Evolutionary conservation across 1,140 invertebrate species (phyloP).

Genomic region (Drosophila ironensis): DNA sequence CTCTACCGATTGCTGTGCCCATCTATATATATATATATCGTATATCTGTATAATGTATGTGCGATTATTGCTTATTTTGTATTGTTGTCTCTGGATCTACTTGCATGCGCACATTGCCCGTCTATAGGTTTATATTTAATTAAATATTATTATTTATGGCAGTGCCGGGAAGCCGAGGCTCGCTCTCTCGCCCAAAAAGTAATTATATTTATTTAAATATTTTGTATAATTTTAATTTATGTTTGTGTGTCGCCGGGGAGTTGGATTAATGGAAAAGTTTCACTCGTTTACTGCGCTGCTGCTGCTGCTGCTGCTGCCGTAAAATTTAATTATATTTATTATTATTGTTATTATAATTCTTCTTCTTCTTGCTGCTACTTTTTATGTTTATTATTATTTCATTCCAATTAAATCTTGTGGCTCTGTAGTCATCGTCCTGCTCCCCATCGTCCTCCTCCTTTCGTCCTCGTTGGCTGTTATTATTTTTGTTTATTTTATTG

Average conservation of each 20-base stretch:
- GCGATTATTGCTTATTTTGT: slow-evolving; percentile 61
- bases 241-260: slow-evolving; percentile 6
- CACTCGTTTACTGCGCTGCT: background rate
- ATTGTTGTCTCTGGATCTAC: slow-evolving; percentile 45
- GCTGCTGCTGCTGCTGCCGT: slow-evolving; percentile 37
- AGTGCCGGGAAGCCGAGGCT: slow-evolving; percentile 12
- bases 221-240: slow-evolving; percentile 48
- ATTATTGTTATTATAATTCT: slow-evolving; percentile 75
- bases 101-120: slow-evolving; percentile 30
- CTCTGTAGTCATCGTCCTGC: slow-evolving; percentile 22
- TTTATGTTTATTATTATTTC: slow-evolving; percentile 78
- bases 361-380: slow-evolving; percentile 45
- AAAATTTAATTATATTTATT: slow-evolving; percentile 80
- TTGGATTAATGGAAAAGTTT: slow-evolving; percentile 17
- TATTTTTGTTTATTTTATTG: slow-evolving; percentile 49
- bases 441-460: slow-evolving; percentile 12
- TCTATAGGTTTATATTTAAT: slow-evolving; percentile 74
- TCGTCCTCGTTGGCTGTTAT: slow-evolving; percentile 32
- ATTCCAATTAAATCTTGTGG: slow-evolving; percentile 78
- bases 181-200: no score
- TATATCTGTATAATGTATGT: slow-evolving; percentile 14
- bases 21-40: slow-evolving; percentile 6
- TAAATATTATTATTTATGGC: slow-evolving; percentile 80
- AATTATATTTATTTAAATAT: slow-evolving; percentile 78
- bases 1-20: slow-evolving; percentile 15